Base-by-base conservation (phyloP, 1,140 invertebrate genomes). In the Drepana arcuata region DNA sequence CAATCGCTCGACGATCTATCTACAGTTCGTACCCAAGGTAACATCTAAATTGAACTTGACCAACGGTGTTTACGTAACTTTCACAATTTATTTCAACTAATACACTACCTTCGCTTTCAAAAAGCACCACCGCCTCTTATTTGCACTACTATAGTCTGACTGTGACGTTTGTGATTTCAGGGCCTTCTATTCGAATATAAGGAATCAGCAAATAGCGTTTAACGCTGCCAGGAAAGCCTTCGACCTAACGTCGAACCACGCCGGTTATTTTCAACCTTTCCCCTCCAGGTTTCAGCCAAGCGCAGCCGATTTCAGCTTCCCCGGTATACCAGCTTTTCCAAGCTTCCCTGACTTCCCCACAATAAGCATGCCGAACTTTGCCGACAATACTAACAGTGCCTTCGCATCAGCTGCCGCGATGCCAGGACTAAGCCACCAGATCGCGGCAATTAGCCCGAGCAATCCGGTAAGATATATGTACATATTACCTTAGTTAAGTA, bases 391-490 rank as follows among this genome's bases (percentile, higher is more conserved):
- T 4, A 69, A 77, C 37, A 51, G 58, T 11, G 77, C 77, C 0
- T 75, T 55, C 29, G 74, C 77, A 0, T 42, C 58, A 6, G 64
- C 48, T 0, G 44, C 45, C 2, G 69, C 83, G 15, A 86, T 84
- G 25, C 83, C 86, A 1, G 84, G 75, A 13, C 86, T 74, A 27
- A 63, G 62, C 15, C 82, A 84, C 25, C 88, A 89, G 56, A 66
- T 84, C 9, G 88, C 87, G 25, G 69, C 60, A 13, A 84, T 89
- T 7, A 85, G 63, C 48, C 88, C 88, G 1, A 60, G 69, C 41
- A 88, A 87, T 71, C 75, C 84, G 18, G 88, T 89, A 77, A 82
- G 78, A 65, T 38, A 14, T 35, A 12, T n/a, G n/a, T n/a, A n/a
- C n/a, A n/a, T n/a, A n/a, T n/a, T n/a, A n/a, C n/a, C n/a, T n/a